Evolutionary conservation across 2,888 invertebrate genomes (phyloP).

Genomic region (Anoplius nigerrimus): DNA sequence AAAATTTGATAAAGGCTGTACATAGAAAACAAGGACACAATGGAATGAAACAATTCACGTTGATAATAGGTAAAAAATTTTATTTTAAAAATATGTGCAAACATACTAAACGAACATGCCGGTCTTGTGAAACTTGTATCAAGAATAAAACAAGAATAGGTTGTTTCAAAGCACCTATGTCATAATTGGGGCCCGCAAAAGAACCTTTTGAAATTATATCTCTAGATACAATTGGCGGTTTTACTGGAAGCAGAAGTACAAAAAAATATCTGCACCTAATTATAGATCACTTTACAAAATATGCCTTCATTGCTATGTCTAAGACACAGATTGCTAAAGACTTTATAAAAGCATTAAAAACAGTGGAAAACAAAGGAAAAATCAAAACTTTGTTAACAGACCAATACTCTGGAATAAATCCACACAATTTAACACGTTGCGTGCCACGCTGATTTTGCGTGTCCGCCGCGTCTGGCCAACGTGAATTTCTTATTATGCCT

Average conservation of each 20-base stretch:
- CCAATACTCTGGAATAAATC: slow-evolving; percentile 58
- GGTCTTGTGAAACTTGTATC: slow-evolving; percentile 9
- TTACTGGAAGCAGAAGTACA: slow-evolving; percentile 53
- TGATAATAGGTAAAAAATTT: slow-evolving; percentile 8
- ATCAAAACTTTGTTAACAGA: slow-evolving; percentile 48
- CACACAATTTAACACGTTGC: too few species aligned
- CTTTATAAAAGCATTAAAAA: slow-evolving; percentile 53
- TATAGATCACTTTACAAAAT: slow-evolving; percentile 45
- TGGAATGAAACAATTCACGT: slow-evolving; percentile 18
- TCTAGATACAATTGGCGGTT: slow-evolving; percentile 60
- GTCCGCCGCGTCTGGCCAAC: too few species aligned
- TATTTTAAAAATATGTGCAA: slow-evolving; percentile 22
- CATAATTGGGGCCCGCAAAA: slow-evolving; percentile 56
- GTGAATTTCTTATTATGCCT: too few species aligned
- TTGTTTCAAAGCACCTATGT: slow-evolving; percentile 46
- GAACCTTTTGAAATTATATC: slow-evolving; percentile 58
- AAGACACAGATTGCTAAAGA: slow-evolving; percentile 51
- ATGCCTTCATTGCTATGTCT: slow-evolving; percentile 51
- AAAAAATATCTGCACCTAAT: slow-evolving; percentile 59
- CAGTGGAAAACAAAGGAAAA: slow-evolving; percentile 18
- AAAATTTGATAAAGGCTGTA: background rate
- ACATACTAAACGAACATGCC: slow-evolving; percentile 12
- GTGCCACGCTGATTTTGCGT: too few species aligned
- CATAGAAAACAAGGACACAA: slow-evolving; percentile 19
- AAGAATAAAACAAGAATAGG: slow-evolving; percentile 58